A percentile compares a stretch with the other conserved stretches of the same genome.
Evolutionary conservation across 2,888 invertebrate genomes (phyloP).

Genomic region (Neoscelio sp.): DNA sequence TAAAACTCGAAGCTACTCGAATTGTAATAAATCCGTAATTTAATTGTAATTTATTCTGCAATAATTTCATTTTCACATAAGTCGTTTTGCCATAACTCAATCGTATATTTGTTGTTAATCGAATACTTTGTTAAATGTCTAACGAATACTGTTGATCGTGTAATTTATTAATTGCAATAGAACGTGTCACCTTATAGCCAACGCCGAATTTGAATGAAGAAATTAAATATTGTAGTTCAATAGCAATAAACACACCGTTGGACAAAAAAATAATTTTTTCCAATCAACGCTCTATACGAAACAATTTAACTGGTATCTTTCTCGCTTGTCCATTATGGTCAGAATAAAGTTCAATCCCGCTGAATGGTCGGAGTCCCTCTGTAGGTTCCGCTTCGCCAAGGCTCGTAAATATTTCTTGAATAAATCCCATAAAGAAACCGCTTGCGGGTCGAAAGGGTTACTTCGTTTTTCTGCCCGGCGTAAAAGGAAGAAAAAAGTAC

Average conservation of each 20-base stretch:
- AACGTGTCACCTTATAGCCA: too few species aligned
- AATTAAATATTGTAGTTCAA: conserved; percentile 3
- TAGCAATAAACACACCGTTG: background rate
- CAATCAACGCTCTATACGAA: conserved; percentile 27
- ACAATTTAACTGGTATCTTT: conserved; percentile 49
- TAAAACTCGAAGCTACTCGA: too few species aligned
- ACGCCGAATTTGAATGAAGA: too few species aligned
- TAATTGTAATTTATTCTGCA: too few species aligned
- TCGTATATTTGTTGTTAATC: too few species aligned
- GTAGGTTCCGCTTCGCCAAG: conserved; percentile 73
- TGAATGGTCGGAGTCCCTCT: conserved; percentile 60
- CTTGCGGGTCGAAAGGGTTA: conserved; percentile 81
- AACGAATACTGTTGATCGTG: too few species aligned
- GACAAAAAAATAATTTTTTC: background rate
- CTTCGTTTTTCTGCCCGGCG: conserved; percentile 71
- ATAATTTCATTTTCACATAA: too few species aligned
- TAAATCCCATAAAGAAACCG: conserved; percentile 81
- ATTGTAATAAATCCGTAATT: too few species aligned
- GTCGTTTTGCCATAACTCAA: too few species aligned
- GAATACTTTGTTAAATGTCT: too few species aligned
- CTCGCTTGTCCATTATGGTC: conserved; percentile 35
- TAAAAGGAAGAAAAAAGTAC: conserved; percentile 27
- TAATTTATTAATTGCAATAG: too few species aligned
- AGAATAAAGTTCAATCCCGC: conserved; percentile 51
- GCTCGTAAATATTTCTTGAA: conserved; percentile 81